Conservation (phyloP, 2,797 vertebrate species). For the Heliangelus exortis region DNA sequence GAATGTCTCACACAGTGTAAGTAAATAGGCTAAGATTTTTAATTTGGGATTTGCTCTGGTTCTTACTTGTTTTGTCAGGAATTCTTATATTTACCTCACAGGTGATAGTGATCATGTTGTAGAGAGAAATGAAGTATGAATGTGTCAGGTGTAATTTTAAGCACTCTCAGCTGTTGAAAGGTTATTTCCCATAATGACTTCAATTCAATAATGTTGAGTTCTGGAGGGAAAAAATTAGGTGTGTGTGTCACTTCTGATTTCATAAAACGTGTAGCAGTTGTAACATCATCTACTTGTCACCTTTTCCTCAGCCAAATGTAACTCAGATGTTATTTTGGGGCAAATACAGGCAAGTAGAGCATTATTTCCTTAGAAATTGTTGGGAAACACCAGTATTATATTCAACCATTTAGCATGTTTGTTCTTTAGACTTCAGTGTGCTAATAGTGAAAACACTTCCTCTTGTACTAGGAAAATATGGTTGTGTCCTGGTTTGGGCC, state of each 20-base stretch:
- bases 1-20: neutral
- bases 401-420: neutral
- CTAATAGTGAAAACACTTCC: no score
- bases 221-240: no score
- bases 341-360: neutral
- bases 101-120: neutral
- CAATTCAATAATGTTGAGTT: neutral
- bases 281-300: no score
- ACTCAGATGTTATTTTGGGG: neutral
- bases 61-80: neutral
- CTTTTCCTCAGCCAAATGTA: neutral
- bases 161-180: neutral
- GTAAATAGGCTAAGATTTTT: neutral
- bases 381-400: neutral
- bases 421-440: neutral
- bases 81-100: neutral
- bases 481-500: no score
- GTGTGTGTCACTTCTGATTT: no score
- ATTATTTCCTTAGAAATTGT: neutral
- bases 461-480: neutral
- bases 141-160: neutral
- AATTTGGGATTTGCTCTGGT: neutral
- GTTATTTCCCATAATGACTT: neutral
- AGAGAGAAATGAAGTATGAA: neutral
- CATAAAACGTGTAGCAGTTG: no score